A percentile compares a stretch with the other conserved stretches of the same genome.
phyloP scores from a whole-genome alignment of 2,113 vertebrate genomes.

The Grantiella picta region DNA sequence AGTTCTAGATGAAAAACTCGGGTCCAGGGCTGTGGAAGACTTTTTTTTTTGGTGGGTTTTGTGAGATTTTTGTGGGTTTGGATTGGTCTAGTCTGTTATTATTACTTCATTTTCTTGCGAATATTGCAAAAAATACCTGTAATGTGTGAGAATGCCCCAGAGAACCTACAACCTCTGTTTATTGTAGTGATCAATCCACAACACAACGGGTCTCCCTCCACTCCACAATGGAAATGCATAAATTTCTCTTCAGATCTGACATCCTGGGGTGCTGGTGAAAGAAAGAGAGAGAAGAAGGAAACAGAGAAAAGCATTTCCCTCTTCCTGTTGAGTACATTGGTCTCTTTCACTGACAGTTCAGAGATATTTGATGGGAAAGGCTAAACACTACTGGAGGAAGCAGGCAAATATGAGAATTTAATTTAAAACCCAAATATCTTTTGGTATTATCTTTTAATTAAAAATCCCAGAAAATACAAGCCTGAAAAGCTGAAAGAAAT shows the following conservation, averaged over 20 bases:
- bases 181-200: neutral
- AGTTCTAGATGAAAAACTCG: neutral
- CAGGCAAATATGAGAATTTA: neutral
- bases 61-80: neutral
- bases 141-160: neutral
- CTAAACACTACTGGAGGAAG: neutral
- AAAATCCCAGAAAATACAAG: neutral
- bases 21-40: neutral
- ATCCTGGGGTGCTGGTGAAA: neutral
- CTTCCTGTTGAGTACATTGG: neutral
- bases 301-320: neutral
- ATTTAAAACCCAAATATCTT: neutral
- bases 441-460: conserved; percentile 37
- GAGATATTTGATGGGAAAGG: neutral
- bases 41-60: neutral
- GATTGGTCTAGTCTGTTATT: neutral
- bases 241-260: neutral
- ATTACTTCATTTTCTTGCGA: neutral
- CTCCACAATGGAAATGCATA: neutral
- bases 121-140: neutral
- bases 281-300: neutral
- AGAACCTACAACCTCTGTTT: neutral
- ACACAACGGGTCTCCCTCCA: neutral
- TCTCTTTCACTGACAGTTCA: neutral
- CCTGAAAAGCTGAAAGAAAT: neutral